A percentile compares a stretch with the other conserved stretches of the same genome.
Evolutionary conservation across 1,140 invertebrate genomes (phyloP).

Genomic region (Limonius californicus): DNA sequence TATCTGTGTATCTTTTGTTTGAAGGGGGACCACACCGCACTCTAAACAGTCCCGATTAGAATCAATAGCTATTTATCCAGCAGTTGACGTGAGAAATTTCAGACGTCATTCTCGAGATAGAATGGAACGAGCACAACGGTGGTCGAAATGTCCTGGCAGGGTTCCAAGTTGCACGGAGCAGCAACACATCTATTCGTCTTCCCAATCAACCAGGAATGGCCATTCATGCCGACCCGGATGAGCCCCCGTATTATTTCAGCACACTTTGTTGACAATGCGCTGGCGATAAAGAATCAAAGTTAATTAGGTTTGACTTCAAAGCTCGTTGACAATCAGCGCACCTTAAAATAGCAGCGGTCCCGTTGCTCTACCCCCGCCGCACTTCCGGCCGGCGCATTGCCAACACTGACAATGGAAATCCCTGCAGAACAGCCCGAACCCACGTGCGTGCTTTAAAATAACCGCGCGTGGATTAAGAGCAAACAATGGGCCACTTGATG

Average conservation of each 20-base stretch:
- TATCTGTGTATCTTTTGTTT: neutral
- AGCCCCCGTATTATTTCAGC: slow-evolving; percentile 16
- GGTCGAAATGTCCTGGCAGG: slow-evolving; percentile 3
- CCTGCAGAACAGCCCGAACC: slow-evolving; percentile 19
- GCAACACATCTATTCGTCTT: neutral
- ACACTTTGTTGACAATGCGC: slow-evolving; percentile 25
- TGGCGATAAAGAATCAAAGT: slow-evolving; percentile 24
- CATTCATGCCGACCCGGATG: slow-evolving; percentile 1
- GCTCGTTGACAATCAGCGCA: slow-evolving; percentile 30
- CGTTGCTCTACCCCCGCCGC: slow-evolving; percentile 8
- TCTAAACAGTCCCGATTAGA: neutral
- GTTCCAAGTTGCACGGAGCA: neutral
- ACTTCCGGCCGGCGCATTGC: slow-evolving; percentile 35
- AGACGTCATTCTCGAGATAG: slow-evolving; percentile 4
- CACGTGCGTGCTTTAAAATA: slow-evolving; percentile 25
- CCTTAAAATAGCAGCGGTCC: slow-evolving; percentile 26
- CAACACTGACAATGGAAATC: slow-evolving; percentile 38
- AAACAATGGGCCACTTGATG: slow-evolving; percentile 22
- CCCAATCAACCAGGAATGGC: slow-evolving; percentile 4
- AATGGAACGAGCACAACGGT: slow-evolving; percentile 12
- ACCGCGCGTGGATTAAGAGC: slow-evolving; percentile 19
- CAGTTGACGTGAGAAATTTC: slow-evolving; percentile 8
- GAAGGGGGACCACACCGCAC: neutral
- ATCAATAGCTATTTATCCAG: slow-evolving; percentile 3
- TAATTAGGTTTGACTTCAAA: slow-evolving; percentile 35